Percentiles rank a stretch among this genome's conserved stretches.
Conservation (phyloP, 2,113 vertebrate genomes). For the Centropus bengalensis region DNA sequence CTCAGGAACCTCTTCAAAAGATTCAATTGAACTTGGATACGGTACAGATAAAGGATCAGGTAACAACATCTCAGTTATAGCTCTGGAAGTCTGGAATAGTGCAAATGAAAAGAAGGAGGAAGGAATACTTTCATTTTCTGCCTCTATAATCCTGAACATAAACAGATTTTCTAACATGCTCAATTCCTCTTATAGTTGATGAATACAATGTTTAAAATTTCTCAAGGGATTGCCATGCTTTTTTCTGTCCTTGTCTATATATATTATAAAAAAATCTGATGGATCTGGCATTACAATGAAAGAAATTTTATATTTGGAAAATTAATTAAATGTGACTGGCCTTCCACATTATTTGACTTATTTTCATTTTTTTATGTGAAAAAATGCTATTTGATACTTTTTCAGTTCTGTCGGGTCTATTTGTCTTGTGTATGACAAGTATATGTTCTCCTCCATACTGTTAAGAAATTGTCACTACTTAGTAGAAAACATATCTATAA, state of each 20-base stretch:
- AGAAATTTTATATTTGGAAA: background rate
- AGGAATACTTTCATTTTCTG: background rate
- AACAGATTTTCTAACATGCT: background rate
- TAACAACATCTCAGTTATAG: background rate
- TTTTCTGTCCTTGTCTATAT: background rate
- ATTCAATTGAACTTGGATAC: background rate
- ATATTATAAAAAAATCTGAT: background rate
- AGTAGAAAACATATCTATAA: background rate
- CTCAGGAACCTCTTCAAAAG: background rate
- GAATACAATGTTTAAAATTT: background rate
- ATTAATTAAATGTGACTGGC: background rate
- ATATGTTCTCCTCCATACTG: background rate
- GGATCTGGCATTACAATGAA: background rate
- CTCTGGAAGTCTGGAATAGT: background rate
- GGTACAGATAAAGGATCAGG: background rate
- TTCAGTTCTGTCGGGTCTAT: background rate
- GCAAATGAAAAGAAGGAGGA: background rate
- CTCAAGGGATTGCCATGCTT: background rate
- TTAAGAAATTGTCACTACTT: background rate
- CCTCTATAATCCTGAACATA: background rate
- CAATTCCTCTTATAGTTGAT: background rate
- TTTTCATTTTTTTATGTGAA: background rate
- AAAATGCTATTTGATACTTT: background rate
- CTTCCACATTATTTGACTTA: background rate
- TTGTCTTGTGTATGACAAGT: background rate